These are phyloP conservation scores for Parotocinclus haroldoi DNA, from an alignment of 2,797 vertebrate genomes.

Conservation along the genomic window DNA sequence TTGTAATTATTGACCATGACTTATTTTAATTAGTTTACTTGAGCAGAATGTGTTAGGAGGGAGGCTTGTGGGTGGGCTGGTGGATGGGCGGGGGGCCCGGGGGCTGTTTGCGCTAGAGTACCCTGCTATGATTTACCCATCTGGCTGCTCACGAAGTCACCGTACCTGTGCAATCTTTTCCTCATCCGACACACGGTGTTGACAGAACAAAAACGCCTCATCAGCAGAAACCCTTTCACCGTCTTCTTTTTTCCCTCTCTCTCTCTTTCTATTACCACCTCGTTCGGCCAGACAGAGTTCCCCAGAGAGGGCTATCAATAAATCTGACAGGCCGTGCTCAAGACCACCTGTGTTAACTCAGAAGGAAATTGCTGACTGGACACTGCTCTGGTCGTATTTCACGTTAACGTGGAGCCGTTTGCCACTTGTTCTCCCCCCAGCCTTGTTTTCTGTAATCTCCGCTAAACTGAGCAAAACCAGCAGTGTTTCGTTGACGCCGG, in stretches of 20 bases:
- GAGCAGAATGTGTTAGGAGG: constrained; percentile 57
- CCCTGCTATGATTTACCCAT: constrained; percentile 38
- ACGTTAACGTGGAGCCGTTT: constrained; percentile 42
- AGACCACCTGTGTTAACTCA: constrained; percentile 64
- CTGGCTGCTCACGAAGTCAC: constrained; percentile 60
- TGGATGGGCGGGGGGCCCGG: constrained; percentile 14
- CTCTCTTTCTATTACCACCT: constrained; percentile 42
- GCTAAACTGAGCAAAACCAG: constrained; percentile 63
- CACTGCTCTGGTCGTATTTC: constrained; percentile 38
- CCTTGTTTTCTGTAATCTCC: constrained; percentile 71
- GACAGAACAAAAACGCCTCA: constrained; percentile 66
- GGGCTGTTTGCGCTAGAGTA: constrained; percentile 32
- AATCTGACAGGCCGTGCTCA: constrained; percentile 59
- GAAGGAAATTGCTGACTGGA: constrained; percentile 33
- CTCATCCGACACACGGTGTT: constrained; percentile 70
- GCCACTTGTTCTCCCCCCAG: constrained; percentile 53
- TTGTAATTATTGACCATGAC: constrained; percentile 72
- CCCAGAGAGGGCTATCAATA: constrained; percentile 64
- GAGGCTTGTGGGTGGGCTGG: constrained; percentile 15
- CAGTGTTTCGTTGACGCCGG: constrained; percentile 72
- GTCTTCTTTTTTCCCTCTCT: constrained; percentile 4
- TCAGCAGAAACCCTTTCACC: constrained; percentile 68
- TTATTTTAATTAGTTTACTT: constrained; percentile 74
- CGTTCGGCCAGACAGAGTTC: constrained; percentile 65
- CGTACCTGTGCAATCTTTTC: constrained; percentile 60